Evolutionary conservation across 2,797 vertebrate genomes (phyloP), one percentile per base, ranked within the genome.

Genomic region (Podarcis siculus): DNA sequence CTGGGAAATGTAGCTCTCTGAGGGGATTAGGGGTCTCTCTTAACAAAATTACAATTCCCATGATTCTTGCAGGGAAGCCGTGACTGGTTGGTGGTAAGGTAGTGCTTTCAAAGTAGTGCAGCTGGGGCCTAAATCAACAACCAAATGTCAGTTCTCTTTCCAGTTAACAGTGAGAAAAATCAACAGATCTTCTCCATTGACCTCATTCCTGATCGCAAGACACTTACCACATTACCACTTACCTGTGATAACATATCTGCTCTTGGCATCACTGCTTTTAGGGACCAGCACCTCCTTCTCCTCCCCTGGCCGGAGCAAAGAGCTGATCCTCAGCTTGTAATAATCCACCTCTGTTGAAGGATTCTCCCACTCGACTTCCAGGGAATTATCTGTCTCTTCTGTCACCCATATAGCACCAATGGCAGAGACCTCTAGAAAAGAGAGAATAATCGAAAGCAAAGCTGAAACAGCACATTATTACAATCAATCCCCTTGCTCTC

Each of bases 301-400:
- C 89, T 95, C 95, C 85, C 96, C 96, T 19, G 96, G 93, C 17
- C 97, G 97, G 5, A 90, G 72, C 0, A 98, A 94, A 79, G 96
- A 96, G 5, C 94, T 96, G 88, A 98, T 97, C 67, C 83, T 97
- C 91, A 99, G 94, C 89, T 97, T 98, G 95, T 98, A 99, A 93
- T 97, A 97, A 95, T 98, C 98, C 79, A 98, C 97, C 12, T 96
- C 95, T 0, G 93, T 89, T 0, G 88, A 85, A 0, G 98, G 98
- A 89, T 98, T 99, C 95, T 98, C 96, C 98, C 98, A 98, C 89
- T 98, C 98, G 92, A 99, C 98, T 58, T 98, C 96, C 55, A 99
- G 97, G 0, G 98, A 97, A 83, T 95, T 95, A 58, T 98, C 98
- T 1, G 97, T 98, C 96, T 98, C 97, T 35, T 98, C 97, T 0